Evolutionary conservation across 2,797 vertebrate genomes (phyloP).

Genomic region (Sarcoramphus papa): DNA sequence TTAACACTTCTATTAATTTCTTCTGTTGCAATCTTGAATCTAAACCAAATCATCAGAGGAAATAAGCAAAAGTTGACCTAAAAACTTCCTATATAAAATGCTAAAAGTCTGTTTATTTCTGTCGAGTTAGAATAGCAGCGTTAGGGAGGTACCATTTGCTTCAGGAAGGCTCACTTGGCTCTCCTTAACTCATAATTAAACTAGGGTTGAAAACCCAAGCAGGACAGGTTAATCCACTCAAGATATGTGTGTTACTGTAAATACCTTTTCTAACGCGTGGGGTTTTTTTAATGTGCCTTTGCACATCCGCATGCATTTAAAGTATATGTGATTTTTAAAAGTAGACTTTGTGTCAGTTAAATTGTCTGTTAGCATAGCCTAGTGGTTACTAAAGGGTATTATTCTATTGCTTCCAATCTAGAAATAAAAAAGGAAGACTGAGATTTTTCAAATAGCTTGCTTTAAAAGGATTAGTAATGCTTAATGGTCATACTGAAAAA

Average conservation of each 20-base stretch:
- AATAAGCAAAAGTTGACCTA: neutral
- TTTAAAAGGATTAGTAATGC: neutral
- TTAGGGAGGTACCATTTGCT: neutral
- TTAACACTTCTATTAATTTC: neutral
- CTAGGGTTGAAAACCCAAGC: neutral
- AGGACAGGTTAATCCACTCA: neutral
- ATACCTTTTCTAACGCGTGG: neutral
- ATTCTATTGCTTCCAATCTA: neutral
- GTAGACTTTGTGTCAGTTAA: neutral
- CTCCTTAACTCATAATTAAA: neutral
- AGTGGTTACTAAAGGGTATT: slow-evolving; percentile 65
- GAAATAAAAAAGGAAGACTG: neutral
- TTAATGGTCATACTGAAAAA: neutral
- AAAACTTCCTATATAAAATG: neutral
- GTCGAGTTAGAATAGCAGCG: neutral
- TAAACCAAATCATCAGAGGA: neutral
- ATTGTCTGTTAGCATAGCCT: slow-evolving; percentile 71
- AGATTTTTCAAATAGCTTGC: neutral
- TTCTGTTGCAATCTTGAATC: neutral
- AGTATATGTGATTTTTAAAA: neutral
- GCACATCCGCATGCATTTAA: neutral
- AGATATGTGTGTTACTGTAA: neutral
- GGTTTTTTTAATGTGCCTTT: neutral
- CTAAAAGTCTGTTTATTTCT: neutral
- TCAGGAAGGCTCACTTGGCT: neutral